These are phyloP conservation scores for Tapirus indicus DNA, from an alignment of 2,797 vertebrate genomes.

Conservation along the genomic window DNA sequence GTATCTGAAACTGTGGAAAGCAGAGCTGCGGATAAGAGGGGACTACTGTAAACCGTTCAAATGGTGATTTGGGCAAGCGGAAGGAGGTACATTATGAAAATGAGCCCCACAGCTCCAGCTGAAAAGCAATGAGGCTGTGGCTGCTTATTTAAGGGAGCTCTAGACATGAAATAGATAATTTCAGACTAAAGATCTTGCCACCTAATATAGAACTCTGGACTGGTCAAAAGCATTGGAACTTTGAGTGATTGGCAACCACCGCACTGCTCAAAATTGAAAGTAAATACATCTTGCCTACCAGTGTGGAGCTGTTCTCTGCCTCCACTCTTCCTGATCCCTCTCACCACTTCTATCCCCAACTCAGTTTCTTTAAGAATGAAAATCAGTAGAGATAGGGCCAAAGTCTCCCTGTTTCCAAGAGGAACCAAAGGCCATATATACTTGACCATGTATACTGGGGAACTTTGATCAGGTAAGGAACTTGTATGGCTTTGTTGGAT, in stretches of 20 bases:
- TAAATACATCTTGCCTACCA: not conserved
- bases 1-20: too few relatives aligned
- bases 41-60: too few relatives aligned
- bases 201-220: not conserved
- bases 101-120: not conserved
- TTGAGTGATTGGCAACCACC: not conserved
- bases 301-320: not conserved
- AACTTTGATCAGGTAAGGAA: not conserved
- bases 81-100: not conserved
- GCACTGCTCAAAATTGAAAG: not conserved
- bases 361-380: not conserved
- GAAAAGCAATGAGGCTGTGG: not conserved
- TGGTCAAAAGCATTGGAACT: not conserved
- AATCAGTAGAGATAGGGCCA: not conserved
- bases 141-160: not conserved
- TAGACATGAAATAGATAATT: not conserved
- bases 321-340: not conserved
- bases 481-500: not conserved
- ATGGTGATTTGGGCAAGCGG: not conserved
- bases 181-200: not conserved
- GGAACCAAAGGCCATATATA: not conserved
- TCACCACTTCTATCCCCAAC: not conserved
- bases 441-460: not conserved
- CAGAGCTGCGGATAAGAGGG: too few relatives aligned
- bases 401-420: not conserved